Percentiles rank a stretch among this genome's conserved stretches.
Evolutionary conservation across 2,797 vertebrate genomes (phyloP).

Genomic region (Alauda arvensis): DNA sequence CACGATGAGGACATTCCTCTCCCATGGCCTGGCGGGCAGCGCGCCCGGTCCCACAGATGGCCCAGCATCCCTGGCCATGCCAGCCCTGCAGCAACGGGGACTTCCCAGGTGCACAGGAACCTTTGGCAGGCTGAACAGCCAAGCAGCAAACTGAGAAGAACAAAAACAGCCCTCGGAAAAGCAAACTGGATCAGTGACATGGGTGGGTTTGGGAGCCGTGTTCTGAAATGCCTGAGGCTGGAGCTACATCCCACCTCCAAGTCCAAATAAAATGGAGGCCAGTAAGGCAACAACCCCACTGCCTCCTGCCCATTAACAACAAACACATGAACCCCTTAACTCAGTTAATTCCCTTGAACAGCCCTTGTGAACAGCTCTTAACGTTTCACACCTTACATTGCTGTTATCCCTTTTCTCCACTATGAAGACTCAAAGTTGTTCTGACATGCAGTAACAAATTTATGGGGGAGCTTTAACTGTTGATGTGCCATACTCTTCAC

Average conservation of each 20-base stretch:
- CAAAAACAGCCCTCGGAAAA: neutral
- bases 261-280: neutral
- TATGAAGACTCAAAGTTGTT: neutral
- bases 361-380: neutral
- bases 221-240: neutral
- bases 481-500: neutral
- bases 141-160: neutral
- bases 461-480: neutral
- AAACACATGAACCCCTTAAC: neutral
- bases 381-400: neutral
- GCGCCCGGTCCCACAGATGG: neutral
- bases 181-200: accelerated
- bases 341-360: neutral
- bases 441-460: neutral
- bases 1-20: neutral
- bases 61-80: neutral
- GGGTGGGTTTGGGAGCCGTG: neutral
- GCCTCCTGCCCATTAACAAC: neutral
- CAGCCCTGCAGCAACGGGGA: neutral
- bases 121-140: neutral
- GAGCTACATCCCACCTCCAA: neutral
- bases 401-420: neutral
- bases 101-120: neutral
- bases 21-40: neutral
- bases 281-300: neutral